These are phyloP conservation scores for Ibycter americanus DNA, from an alignment of 2,797 vertebrate species.

Conservation along the genomic window DNA sequence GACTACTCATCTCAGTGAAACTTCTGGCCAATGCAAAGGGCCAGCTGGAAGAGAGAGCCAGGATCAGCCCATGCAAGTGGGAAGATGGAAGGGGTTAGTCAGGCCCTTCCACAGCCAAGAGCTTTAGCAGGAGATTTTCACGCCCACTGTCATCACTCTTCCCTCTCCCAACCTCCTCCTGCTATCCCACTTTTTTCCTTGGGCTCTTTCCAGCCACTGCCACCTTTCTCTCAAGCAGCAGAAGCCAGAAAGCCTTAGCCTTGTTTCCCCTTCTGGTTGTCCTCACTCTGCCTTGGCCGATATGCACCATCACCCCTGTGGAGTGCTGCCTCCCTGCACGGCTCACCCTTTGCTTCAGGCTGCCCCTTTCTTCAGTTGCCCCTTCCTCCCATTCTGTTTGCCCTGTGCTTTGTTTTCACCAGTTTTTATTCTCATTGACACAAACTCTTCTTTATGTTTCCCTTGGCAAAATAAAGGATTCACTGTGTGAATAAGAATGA, in stretches of 20 bases:
- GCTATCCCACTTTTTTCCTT: not conserved
- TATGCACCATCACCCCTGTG: fast-evolving
- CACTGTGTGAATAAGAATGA: not conserved
- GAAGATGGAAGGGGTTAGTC: constrained; percentile 52
- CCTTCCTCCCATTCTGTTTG: not conserved
- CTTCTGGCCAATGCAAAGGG: not conserved
- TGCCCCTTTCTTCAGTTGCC: not conserved
- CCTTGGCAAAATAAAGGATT: not conserved
- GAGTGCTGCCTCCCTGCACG: not conserved
- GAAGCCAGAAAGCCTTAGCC: not conserved
- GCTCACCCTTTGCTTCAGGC: not conserved
- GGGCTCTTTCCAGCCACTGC: not conserved
- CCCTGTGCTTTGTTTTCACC: not conserved
- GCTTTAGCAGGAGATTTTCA: not conserved
- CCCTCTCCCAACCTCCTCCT: not conserved
- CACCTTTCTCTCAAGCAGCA: not conserved
- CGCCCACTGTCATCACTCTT: not conserved
- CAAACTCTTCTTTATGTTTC: not conserved
- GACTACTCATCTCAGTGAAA: not conserved
- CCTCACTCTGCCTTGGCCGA: not conserved
- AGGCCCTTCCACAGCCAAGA: constrained; percentile 26
- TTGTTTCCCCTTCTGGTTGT: not conserved
- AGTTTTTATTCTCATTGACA: not conserved
- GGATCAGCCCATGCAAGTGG: not conserved
- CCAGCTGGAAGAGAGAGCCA: constrained; percentile 20